Evolutionary conservation across 2,113 vertebrate species (phyloP), one percentile per base, ranked within the genome.

Genomic region (Jaculus jaculus): DNA sequence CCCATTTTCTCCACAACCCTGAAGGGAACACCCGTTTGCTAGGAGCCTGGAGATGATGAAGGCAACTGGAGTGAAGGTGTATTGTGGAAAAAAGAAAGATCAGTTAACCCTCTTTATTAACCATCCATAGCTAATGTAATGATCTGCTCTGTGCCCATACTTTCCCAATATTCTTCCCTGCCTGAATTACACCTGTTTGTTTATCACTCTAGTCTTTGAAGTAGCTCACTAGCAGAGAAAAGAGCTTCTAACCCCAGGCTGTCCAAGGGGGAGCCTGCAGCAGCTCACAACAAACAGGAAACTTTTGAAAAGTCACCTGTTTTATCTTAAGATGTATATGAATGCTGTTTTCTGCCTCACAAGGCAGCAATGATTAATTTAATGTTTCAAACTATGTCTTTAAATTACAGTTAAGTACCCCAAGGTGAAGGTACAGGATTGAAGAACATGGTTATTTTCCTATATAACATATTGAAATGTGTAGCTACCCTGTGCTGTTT

Each of bases 191-290:
- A n/a, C 60, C 81, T 78, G 71, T 16, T 74, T 91, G 91, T 90
- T 95, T 90, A 94, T 93, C 26, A 37, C 71, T 32, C 20, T 51
- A 82, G 82, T 85, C 93, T 94, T 95, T 94, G 92, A 94, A 96
- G 93, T 74, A 80, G 37, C 81, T 95, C 86, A 61, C 87, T 93
- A 72, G 92, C 28, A 88, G 71, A 92, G 71, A 58, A 93, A 77
- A 91, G 71, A 85, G 34, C n/a, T 74, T 87, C 72, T 92, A 17
- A 42, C 93, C 60, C 24, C 26, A 77, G 91, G 87, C 94, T 94
- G 66, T 82, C 90, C 42, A 65, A 92, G 73, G 75, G 94, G 69
- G 13, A 89, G 73, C 90, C 73, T 7, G 32, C 83, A 95, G 93
- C 73, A 34, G 23, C n/a, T 3, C 5, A 81, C 58, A 84, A 63